Evolutionary conservation across 2,797 vertebrate species (phyloP).

Genomic region (Macropodus opercularis): DNA sequence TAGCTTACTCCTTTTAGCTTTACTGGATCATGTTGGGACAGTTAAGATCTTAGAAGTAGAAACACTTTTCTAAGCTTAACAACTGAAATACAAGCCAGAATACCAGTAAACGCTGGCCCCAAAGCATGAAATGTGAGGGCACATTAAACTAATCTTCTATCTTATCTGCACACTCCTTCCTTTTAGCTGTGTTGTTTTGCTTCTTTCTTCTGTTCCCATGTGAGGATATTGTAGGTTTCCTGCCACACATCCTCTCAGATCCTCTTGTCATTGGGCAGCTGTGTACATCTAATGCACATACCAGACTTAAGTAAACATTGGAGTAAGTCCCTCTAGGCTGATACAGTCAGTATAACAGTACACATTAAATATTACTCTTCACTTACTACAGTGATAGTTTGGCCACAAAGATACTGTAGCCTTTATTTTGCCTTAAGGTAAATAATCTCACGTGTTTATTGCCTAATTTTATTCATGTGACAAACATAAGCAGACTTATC

Average conservation of each 20-base stretch:
- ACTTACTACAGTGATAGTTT: constrained; percentile 1
- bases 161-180: constrained; percentile 43
- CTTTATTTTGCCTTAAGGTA: neutral
- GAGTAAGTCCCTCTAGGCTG: neutral
- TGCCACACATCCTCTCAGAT: constrained; percentile 56
- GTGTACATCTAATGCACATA: neutral
- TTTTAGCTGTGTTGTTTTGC: constrained; percentile 5
- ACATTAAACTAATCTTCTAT: constrained; percentile 24
- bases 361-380: neutral
- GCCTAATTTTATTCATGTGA: neutral
- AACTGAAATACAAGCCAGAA: neutral
- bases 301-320: constrained; percentile 5
- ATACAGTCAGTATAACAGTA: neutral
- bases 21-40: neutral
- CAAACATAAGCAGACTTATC: neutral
- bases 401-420: neutral
- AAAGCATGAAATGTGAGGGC: constrained; percentile 15
- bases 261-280: constrained; percentile 43
- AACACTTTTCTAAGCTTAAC: neutral
- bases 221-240: constrained; percentile 63
- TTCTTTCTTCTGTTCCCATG: constrained; percentile 38
- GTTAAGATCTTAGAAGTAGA: neutral
- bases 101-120: neutral
- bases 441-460: neutral
- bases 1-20: neutral